Evolutionary conservation across 2,113 vertebrate species (phyloP).

Genomic region (Delphinus delphis): DNA sequence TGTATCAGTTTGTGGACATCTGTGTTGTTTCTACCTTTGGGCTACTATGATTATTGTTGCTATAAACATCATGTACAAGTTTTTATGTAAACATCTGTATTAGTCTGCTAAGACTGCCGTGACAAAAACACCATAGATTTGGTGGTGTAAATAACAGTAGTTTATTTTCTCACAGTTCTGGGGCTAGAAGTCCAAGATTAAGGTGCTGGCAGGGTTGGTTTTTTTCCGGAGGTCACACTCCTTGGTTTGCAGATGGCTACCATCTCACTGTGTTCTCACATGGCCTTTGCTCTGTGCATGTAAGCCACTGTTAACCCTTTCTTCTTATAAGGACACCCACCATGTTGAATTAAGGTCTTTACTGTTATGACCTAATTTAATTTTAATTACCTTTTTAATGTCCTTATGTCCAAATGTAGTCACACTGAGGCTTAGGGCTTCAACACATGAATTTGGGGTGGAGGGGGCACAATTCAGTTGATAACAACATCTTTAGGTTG

Average conservation of each 20-base stretch:
- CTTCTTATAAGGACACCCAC: neutral
- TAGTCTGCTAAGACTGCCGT: neutral
- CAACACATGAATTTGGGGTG: neutral
- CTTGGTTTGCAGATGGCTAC: neutral
- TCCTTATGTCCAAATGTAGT: neutral
- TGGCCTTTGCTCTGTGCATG: neutral
- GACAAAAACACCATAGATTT: neutral
- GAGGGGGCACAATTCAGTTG: rapidly evolving
- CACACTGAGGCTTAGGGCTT: neutral
- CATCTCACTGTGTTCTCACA: neutral
- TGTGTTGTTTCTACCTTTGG: neutral
- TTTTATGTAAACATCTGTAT: neutral
- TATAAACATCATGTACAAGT: neutral
- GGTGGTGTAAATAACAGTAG: neutral
- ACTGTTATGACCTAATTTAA: neutral
- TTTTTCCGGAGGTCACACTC: neutral
- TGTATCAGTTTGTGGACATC: neutral
- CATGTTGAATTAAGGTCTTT: neutral
- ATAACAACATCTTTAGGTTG: neutral
- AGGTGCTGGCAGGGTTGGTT: neutral
- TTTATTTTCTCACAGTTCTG: neutral
- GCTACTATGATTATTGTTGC: neutral
- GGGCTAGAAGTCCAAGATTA: neutral
- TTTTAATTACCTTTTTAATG: neutral
- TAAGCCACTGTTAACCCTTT: neutral